Percentiles rank a stretch among this genome's conserved stretches.
These are phyloP conservation scores for Podarcis raffonei DNA, from an alignment of 2,113 vertebrate species.

Conservation along the genomic window DNA sequence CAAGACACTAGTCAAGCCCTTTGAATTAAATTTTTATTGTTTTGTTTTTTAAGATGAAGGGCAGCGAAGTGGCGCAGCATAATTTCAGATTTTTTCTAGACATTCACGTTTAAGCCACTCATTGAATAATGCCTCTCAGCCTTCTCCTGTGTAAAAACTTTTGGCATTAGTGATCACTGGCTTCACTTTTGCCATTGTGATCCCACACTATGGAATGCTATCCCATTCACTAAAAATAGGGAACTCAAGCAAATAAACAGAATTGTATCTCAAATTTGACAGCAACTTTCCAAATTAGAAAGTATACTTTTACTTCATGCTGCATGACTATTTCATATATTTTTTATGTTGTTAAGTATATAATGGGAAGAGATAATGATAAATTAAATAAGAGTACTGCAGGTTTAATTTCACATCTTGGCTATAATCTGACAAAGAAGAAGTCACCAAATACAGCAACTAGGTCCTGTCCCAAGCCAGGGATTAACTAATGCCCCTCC, in stretches of 20 bases:
- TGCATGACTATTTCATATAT: slow-evolving; percentile 43
- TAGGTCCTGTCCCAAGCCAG: slow-evolving; percentile 69
- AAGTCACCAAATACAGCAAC: slow-evolving; percentile 64
- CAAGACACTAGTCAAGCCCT: slow-evolving; percentile 62
- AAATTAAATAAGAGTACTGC: slow-evolving; percentile 75
- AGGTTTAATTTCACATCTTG: slow-evolving; percentile 78
- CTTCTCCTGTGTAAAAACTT: slow-evolving; percentile 44
- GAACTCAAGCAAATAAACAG: slow-evolving; percentile 50
- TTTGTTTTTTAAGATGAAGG: slow-evolving; percentile 46
- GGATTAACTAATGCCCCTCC: slow-evolving; percentile 72
- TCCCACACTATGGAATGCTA: slow-evolving; percentile 47
- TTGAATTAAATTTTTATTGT: slow-evolving; percentile 33
- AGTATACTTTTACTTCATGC: slow-evolving; percentile 53
- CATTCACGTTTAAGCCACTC: slow-evolving; percentile 39
- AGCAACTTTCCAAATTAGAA: slow-evolving; percentile 55
- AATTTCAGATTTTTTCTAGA: slow-evolving; percentile 44
- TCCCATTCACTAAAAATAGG: slow-evolving; percentile 36
- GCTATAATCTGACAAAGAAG: slow-evolving; percentile 74
- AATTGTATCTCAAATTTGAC: slow-evolving; percentile 45
- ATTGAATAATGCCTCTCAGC: slow-evolving; percentile 36
- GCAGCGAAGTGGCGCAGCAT: slow-evolving; percentile 50
- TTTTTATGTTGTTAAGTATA: slow-evolving; percentile 25
- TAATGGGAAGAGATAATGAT: slow-evolving; percentile 64
- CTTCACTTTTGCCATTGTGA: slow-evolving; percentile 46
- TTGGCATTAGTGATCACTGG: slow-evolving; percentile 33